These are phyloP conservation scores for Rhyzopertha dominica DNA, from an alignment of 1,140 invertebrate species.

Conservation along the genomic window DNA sequence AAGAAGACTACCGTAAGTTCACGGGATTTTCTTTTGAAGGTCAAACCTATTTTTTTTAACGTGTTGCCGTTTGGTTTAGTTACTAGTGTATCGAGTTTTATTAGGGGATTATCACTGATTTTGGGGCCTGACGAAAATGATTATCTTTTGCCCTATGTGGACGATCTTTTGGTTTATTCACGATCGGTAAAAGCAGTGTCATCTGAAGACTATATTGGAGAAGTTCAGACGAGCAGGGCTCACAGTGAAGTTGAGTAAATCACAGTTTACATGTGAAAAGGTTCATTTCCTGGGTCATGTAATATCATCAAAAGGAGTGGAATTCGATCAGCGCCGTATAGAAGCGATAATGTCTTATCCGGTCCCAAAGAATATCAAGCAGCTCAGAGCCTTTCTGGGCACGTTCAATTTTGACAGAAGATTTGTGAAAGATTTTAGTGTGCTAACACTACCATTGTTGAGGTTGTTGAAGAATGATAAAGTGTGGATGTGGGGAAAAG, in stretches of 20 bases:
- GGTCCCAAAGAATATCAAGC: conserved; percentile 2
- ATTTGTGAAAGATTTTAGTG: conserved; percentile 1
- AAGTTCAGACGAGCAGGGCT: not conserved
- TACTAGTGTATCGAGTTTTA: conserved; percentile 1
- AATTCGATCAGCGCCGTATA: conserved; percentile 1
- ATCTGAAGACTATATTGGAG: conserved; percentile 7
- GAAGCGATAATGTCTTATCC: not conserved
- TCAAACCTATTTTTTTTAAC: conserved; percentile 9
- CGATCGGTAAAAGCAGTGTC: not conserved
- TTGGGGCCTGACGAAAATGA: not conserved
- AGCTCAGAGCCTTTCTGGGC: conserved; percentile 7
- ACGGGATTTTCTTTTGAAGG: conserved; percentile 7
- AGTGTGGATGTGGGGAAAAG: conserved; percentile 4
- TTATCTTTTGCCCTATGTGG: conserved; percentile 6
- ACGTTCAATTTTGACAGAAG: conserved; percentile 6
- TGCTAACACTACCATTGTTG: conserved; percentile 5
- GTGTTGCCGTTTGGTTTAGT: conserved; percentile 13
- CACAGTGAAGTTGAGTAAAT: too few species aligned
- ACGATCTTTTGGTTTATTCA: conserved; percentile 8
- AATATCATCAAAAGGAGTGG: not conserved
- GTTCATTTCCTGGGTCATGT: not conserved
- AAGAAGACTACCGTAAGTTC: not conserved
- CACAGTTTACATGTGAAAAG: too few species aligned
- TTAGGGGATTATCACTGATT: not conserved
- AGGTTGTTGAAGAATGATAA: conserved; percentile 1